These are phyloP conservation scores for Danio rerio DNA, from an alignment of 2,113 vertebrate species.

Conservation along the genomic window DNA sequence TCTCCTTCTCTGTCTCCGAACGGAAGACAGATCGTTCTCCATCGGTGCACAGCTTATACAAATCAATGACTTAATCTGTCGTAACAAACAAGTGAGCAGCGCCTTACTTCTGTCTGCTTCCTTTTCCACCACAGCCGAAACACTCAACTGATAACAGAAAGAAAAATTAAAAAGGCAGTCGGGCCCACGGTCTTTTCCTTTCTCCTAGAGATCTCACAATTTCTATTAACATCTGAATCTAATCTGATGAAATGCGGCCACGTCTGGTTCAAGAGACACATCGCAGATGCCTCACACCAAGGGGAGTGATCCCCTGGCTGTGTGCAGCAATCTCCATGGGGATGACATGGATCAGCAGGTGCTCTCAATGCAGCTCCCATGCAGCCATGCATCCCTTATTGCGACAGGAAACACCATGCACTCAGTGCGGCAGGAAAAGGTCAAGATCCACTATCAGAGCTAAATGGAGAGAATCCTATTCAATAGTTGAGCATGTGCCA, in stretches of 20 bases:
- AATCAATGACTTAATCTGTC: constrained; percentile 80
- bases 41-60: constrained; percentile 74
- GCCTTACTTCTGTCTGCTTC: constrained; percentile 53
- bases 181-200: constrained; percentile 21
- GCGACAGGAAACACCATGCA: constrained; percentile 41
- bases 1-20: constrained; percentile 29
- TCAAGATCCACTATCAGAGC: constrained; percentile 38
- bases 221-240: constrained; percentile 42
- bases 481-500: constrained; percentile 40
- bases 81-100: constrained; percentile 79
- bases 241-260: constrained; percentile 44
- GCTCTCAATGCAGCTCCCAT: constrained; percentile 56
- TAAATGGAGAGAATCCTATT: constrained; percentile 44
- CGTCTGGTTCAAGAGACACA: constrained; percentile 7
- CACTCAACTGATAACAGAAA: constrained; percentile 24
- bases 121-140: constrained; percentile 39
- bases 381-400: constrained; percentile 52
- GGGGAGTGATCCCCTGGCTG: constrained; percentile 27
- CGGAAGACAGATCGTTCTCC: constrained; percentile 68
- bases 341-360: constrained; percentile 66
- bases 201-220: constrained; percentile 17
- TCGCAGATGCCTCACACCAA: constrained; percentile 33
- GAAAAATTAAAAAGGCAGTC: constrained; percentile 8
- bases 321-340: constrained; percentile 32
- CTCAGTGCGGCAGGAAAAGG: constrained; percentile 26